Conservation (phyloP, 2,888 invertebrate genomes). For the Aphidius colemani region DNA sequence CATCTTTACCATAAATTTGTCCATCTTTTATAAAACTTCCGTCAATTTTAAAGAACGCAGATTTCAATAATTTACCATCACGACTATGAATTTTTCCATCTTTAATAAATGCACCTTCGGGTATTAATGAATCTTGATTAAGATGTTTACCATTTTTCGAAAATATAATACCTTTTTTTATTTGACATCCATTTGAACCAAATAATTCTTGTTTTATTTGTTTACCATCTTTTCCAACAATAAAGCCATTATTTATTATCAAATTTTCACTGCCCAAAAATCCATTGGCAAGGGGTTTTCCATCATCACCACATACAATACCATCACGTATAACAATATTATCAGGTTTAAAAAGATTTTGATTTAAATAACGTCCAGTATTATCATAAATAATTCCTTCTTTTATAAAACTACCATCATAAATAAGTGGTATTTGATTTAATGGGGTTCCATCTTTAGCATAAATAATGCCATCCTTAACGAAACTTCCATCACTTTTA, state of each 20-base stretch:
- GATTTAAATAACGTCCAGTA: constrained; percentile 45
- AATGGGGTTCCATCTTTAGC: constrained; percentile 48
- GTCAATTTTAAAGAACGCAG: constrained; percentile 52
- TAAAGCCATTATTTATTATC: constrained; percentile 46
- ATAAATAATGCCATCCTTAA: constrained; percentile 52
- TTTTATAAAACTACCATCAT: constrained; percentile 49
- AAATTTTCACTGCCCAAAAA: constrained; percentile 48
- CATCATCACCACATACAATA: constrained; percentile 42
- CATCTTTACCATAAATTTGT: constrained; percentile 50
- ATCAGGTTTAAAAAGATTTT: constrained; percentile 53
- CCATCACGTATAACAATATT: constrained; percentile 49
- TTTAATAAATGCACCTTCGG: constrained; percentile 51
- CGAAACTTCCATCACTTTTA: constrained; percentile 53
- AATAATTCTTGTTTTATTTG: constrained; percentile 51
- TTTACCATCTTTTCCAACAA: constrained; percentile 51
- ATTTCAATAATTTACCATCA: constrained; percentile 53
- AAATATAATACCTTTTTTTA: constrained; percentile 48
- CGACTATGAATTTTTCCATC: constrained; percentile 50
- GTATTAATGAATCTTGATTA: constrained; percentile 53
- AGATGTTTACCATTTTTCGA: constrained; percentile 51
- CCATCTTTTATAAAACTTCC: constrained; percentile 55
- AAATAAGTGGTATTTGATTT: constrained; percentile 52
- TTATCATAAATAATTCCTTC: constrained; percentile 48
- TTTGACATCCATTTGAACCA: constrained; percentile 48
- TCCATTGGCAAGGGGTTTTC: constrained; percentile 43